Percentiles rank a stretch among this genome's conserved stretches.
Conservation (phyloP, 2,888 invertebrate species). For the Limnephilus marmoratus region DNA sequence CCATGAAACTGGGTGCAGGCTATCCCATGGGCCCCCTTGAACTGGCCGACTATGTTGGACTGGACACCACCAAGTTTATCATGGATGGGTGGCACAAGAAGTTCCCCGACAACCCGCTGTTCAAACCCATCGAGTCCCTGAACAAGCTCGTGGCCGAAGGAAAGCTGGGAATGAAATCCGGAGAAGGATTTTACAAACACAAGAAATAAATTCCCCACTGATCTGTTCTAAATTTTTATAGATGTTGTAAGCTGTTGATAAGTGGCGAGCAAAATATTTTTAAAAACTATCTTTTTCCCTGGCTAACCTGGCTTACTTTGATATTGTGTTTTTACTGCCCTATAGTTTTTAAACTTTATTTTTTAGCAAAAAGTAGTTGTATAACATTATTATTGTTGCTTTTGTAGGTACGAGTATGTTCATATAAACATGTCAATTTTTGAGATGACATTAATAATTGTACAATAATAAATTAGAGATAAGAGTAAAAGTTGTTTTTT, state of each 20-base stretch:
- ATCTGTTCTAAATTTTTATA: neutral
- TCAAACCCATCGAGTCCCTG: constrained; percentile 78
- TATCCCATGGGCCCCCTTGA: constrained; percentile 95
- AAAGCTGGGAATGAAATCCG: constrained; percentile 88
- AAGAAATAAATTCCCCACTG: constrained; percentile 71
- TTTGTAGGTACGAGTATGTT: neutral
- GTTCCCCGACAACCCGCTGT: constrained; percentile 81
- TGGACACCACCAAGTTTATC: constrained; percentile 87
- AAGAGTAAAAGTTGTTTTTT: neutral
- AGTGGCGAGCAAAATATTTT: neutral
- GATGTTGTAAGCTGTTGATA: neutral
- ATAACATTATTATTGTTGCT: neutral
- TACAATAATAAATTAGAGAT: neutral
- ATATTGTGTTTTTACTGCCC: neutral
- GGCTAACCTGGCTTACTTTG: neutral
- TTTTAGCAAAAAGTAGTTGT: neutral
- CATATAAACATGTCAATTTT: neutral
- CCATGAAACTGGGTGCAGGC: constrained; percentile 93
- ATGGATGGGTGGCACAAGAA: constrained; percentile 88
- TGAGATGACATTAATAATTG: neutral
- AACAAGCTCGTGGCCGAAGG: constrained; percentile 85
- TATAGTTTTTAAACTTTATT: neutral
- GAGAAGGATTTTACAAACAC: constrained; percentile 91
- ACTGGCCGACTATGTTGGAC: constrained; percentile 88
- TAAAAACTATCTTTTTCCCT: neutral